phyloP scores from a whole-genome alignment of 2,797 vertebrate genomes.

The Phataginus tricuspis region DNA sequence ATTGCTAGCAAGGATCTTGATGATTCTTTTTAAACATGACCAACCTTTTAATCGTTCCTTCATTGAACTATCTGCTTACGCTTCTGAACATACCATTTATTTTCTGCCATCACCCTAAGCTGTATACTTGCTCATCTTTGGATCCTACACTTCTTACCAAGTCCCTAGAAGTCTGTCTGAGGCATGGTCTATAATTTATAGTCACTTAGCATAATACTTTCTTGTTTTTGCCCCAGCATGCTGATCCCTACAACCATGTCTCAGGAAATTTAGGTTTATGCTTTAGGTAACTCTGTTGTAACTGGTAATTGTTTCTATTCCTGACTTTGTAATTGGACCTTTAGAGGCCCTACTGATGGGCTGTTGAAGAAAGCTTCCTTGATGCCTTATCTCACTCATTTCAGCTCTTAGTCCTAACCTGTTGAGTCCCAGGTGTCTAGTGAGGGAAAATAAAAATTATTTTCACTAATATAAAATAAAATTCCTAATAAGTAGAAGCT shows the following conservation, averaged over 20 bases:
- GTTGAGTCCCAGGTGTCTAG: background rate
- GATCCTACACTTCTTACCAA: background rate
- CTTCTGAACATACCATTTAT: background rate
- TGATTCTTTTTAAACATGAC: background rate
- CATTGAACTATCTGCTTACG: background rate
- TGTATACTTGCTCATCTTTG: background rate
- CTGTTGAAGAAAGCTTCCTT: background rate
- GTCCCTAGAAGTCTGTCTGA: background rate
- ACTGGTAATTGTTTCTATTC: background rate
- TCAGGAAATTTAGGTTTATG: background rate
- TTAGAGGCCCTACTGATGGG: background rate
- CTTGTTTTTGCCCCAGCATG: background rate
- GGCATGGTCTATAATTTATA: background rate
- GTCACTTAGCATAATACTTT: background rate
- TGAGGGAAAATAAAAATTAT: background rate
- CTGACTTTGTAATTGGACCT: background rate
- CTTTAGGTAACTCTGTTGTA: background rate
- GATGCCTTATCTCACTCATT: background rate
- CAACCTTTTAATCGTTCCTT: background rate
- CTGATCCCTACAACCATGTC: background rate
- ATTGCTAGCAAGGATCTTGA: background rate
- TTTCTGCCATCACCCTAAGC: background rate
- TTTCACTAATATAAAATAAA: constrained; percentile 38
- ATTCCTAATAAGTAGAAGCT: background rate
- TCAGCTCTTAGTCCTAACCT: background rate